Percentiles rank a stretch among this genome's conserved stretches.
phyloP scores from a whole-genome alignment of 2,797 vertebrate genomes.

The Microtus obscurus region DNA sequence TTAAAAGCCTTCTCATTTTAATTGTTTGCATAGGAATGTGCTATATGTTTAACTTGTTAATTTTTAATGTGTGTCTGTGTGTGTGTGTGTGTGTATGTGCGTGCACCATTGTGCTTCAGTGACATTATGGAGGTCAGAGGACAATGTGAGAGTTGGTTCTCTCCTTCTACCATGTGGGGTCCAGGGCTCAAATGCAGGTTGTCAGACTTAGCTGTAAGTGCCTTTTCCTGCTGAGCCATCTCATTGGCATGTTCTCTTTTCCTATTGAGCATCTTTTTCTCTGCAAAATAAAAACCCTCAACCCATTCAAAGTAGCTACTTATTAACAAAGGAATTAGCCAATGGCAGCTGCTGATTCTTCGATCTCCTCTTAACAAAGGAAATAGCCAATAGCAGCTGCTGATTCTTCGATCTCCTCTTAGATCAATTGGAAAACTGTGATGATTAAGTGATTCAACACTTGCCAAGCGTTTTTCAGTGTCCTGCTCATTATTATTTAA shows the following conservation, averaged over 20 bases:
- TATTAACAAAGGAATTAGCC: constrained; percentile 6
- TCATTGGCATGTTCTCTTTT: neutral
- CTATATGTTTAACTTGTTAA: neutral
- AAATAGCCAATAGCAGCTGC: neutral
- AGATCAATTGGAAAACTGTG: neutral
- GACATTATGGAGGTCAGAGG: neutral
- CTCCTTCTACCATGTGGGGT: no score
- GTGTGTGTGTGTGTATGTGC: neutral
- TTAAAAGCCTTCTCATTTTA: neutral
- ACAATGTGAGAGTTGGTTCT: neutral
- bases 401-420: neutral
- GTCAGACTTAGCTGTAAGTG: neutral
- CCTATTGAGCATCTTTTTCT: neutral
- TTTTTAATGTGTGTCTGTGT: neutral
- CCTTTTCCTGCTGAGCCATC: neutral
- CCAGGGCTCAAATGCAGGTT: neutral
- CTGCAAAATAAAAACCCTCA: neutral
- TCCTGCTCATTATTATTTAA: constrained; percentile 24
- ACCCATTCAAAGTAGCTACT: neutral
- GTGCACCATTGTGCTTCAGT: no score
- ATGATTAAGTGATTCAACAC: neutral
- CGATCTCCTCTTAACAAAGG: neutral
- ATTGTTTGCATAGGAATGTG: no score
- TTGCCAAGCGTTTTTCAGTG: neutral
- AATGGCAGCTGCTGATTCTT: neutral